These are phyloP conservation scores for Troglohyphantes excavatus DNA, from an alignment of 2,888 invertebrate species.

Conservation along the genomic window DNA sequence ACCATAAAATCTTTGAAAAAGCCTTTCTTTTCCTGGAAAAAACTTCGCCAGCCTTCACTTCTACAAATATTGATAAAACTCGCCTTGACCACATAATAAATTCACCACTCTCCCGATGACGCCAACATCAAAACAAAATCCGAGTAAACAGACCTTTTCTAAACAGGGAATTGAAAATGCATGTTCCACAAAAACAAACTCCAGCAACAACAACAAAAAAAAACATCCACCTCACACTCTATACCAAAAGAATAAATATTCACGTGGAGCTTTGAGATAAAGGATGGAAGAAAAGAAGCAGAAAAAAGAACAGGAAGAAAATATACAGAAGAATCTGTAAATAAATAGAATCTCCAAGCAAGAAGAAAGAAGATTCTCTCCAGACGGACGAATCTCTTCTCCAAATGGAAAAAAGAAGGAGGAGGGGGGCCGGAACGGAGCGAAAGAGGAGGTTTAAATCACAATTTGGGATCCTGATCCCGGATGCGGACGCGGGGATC, in stretches of 20 bases:
- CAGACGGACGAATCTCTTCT: slow-evolving; percentile 13
- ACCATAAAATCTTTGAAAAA: no score
- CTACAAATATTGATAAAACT: slow-evolving; percentile 27
- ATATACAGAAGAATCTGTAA: slow-evolving; percentile 32
- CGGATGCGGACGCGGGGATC: slow-evolving; percentile 64
- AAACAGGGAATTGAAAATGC: slow-evolving; percentile 67
- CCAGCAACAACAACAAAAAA: not conserved
- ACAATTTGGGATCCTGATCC: slow-evolving; percentile 71
- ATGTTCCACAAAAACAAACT: slow-evolving; percentile 54
- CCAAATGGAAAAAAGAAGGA: slow-evolving; percentile 61
- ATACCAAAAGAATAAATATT: slow-evolving; percentile 62
- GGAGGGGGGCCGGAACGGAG: slow-evolving; percentile 7
- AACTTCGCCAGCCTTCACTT: not conserved
- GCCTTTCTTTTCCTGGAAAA: not conserved
- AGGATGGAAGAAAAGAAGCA: slow-evolving; percentile 7
- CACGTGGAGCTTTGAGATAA: slow-evolving; percentile 47
- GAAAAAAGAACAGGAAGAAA: not conserved
- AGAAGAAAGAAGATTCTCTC: not conserved
- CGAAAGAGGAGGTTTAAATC: slow-evolving; percentile 73
- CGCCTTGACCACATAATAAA: slow-evolving; percentile 26
- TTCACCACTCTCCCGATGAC: not conserved
- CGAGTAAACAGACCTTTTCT: slow-evolving; percentile 14
- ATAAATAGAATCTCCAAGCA: slow-evolving; percentile 12
- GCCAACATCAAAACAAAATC: not conserved
- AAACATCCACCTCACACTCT: slow-evolving; percentile 4